Base-by-base conservation (phyloP, 2,113 vertebrate genomes). In the Xiphias gladius region DNA sequence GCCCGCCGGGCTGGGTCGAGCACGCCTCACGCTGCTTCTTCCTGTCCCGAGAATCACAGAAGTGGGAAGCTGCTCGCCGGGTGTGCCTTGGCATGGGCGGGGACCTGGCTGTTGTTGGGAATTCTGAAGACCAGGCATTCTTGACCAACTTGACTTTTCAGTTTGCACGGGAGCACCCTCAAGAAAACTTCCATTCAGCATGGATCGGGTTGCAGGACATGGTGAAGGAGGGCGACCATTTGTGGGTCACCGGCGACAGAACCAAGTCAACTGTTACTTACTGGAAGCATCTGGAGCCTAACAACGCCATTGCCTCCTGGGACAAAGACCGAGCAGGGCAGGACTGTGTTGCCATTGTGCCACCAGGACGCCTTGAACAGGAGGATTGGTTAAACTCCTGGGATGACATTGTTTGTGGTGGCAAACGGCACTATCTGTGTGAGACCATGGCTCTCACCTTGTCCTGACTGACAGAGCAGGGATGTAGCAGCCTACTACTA, bases 181-280 rank as follows among this genome's bases (percentile, higher is more conserved):
- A 37, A 4, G 26, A 0, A 26, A 0, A 14, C 0, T 32, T 69
- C 7, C 63, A 50, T 10, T 85, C 71, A 37, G 75, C 58, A 0
- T 82, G 79, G 76, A 76, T 79, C 0, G 73, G 79, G 30, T 24
- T 86, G 67, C 54, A 82, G 39, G 83, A 83, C 17, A 55, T 75
- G 70, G 65, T 75, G 28, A 59, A 24, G 20, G 86, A 88, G 17
- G 43, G 13, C 20, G 12, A 4, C 4, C n/a, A 17, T 26, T 0
- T 58, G 0, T 68, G 71, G 76, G 11, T 75, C 32, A 72, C 10
- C 20, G 41, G 73, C 20, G 4, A 52, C 0, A 59, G 0, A 55
- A 0, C 63, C 13, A 1, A 14, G 0, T 0, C 1, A 4, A 1
- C 41, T 14, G 14, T 58, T 0, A 41, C 0, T 11, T 71, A 63